Evolutionary conservation across 2,888 invertebrate genomes (phyloP).

Genomic region (Caenorhabditis panamensis): DNA sequence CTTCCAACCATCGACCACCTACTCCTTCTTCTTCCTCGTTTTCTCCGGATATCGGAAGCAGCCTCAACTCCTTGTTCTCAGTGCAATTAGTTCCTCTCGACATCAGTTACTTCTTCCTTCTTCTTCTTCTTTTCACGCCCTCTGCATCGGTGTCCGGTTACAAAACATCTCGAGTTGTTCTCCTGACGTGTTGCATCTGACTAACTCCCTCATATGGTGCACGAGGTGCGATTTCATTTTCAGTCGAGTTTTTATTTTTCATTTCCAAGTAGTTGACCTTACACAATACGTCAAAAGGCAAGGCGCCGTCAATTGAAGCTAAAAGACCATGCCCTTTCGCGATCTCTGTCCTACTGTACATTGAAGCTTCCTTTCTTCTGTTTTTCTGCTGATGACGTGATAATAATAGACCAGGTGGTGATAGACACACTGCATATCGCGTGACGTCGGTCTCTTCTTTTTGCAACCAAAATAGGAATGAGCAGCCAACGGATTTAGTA

Average conservation of each 20-base stretch:
- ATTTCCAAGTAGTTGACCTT: background rate
- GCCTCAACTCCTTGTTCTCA: background rate
- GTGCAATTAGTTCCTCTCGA: conserved; percentile 15
- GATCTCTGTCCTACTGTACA: conserved; percentile 6
- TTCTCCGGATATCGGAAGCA: background rate
- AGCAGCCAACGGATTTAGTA: background rate
- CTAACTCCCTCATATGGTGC: background rate
- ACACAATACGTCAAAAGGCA: background rate
- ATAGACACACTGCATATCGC: background rate
- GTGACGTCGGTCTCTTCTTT: conserved; percentile 10
- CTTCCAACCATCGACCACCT: background rate
- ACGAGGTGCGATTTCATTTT: background rate
- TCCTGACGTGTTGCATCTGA: background rate
- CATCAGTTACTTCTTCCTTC: background rate
- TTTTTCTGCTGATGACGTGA: conserved; percentile 3
- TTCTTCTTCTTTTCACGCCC: conserved; percentile 14
- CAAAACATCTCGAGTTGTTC: conserved; percentile 12
- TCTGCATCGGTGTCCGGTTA: conserved; percentile 26
- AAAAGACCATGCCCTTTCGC: background rate
- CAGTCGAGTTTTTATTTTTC: background rate
- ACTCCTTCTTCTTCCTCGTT: background rate
- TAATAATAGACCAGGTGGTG: conserved; percentile 1
- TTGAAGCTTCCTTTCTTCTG: background rate
- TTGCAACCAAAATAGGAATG: conserved; percentile 16
- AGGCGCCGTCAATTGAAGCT: background rate